Evolutionary conservation across 2,888 invertebrate species (phyloP), one percentile per base, ranked within the genome.

Genomic region (Nyleta sp.): DNA sequence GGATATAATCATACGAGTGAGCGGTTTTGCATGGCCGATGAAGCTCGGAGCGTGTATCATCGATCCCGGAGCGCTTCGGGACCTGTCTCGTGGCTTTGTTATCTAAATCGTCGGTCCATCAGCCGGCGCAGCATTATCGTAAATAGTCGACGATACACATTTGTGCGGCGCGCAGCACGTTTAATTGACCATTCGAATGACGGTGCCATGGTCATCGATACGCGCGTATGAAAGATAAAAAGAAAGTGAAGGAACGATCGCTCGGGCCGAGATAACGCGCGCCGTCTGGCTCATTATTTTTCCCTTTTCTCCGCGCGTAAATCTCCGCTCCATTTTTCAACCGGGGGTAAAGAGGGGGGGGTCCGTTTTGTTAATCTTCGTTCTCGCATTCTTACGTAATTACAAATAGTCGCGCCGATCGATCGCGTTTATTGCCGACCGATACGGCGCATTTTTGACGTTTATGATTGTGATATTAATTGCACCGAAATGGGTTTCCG

Each of bases 111-210:
- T 77, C 75, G 82, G 75, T 79, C 75, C 79, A 80, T 80, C 75
- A 78, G 77, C 73, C 82, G 68, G 60, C 42, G 76, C 79, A 80
- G 81, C 81, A 83, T 82, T 82, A 81, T 82, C 84, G 82, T 84
- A 83, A 84, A 84, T 84, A 80, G 81, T 72, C 77, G 72, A 62
- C 80, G 80, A 81, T 83, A 81, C 76, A 81, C 79, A 75, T 82
- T 84, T 80, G 60, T 60, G 74, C 74, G 78, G 72, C 80, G 60
- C 77, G 81, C 78, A 80, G 80, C 80, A 70, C 80, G 79, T 84
- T 84, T 84, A 83, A 85, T 84, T 84, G 86, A 82, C 83, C 81
- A 81, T 83, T 84, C 80, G 84, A 83, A 83, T 84, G 85, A 85
- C 84, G 79, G 78, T 73, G 81, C 78, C 81, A 75, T 72, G 79